phyloP scores from a whole-genome alignment of 2,888 invertebrate species.

The Nemurella pictetii region DNA sequence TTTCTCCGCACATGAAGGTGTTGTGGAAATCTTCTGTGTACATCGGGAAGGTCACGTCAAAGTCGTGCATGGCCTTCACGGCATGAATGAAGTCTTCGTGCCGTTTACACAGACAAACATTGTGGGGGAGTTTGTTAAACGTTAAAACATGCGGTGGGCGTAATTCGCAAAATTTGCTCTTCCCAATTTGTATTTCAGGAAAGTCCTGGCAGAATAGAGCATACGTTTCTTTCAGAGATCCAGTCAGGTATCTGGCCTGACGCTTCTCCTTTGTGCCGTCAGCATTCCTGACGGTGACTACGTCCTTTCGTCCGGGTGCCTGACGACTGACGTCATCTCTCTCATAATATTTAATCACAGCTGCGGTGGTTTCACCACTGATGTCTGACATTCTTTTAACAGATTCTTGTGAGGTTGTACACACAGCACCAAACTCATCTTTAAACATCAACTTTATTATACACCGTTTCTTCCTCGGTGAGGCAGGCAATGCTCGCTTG shows the following conservation, averaged over 20 bases:
- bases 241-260: slow-evolving; percentile 22
- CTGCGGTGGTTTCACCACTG: background rate
- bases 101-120: slow-evolving; percentile 37
- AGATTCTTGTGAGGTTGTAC: background rate
- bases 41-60: background rate
- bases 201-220: background rate
- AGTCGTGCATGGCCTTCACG: background rate
- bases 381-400: too few relatives aligned
- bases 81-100: slow-evolving; percentile 33
- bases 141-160: slow-evolving; percentile 24
- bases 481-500: background rate
- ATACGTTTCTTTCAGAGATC: slow-evolving; percentile 3
- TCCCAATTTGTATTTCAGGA: slow-evolving; percentile 1
- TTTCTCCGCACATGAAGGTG: background rate
- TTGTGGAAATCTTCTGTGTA: slow-evolving; percentile 1
- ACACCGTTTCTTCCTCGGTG: background rate
- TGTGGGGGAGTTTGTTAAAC: slow-evolving; percentile 31
- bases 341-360: background rate
- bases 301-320: slow-evolving; percentile 36
- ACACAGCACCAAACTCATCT: background rate
- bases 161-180: slow-evolving; percentile 35
- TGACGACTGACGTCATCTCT: too few relatives aligned
- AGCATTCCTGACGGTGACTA: slow-evolving; percentile 20
- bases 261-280: slow-evolving; percentile 24
- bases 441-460: slow-evolving; percentile 6